phyloP scores from a whole-genome alignment of 2,888 invertebrate species.

The Athripsodes cinereus region DNA sequence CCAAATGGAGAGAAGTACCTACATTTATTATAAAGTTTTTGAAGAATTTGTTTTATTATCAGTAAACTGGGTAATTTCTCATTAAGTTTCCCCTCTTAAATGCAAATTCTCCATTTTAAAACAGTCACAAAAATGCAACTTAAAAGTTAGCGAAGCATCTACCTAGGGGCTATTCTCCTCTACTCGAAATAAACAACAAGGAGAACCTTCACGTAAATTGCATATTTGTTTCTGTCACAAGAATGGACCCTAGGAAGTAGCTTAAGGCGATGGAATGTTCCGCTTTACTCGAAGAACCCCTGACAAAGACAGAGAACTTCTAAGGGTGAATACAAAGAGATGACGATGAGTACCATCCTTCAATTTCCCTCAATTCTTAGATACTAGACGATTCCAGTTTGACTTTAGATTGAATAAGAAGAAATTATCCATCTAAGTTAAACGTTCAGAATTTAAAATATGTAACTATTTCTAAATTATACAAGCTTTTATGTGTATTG shows the following conservation, averaged over 20 bases:
- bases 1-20: no score
- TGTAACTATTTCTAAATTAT: no score
- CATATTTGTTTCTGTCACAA: slow-evolving; percentile 7
- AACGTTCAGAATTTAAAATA: no score
- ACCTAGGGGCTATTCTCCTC: no score
- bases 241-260: neutral
- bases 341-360: neutral
- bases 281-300: neutral
- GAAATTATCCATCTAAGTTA: no score
- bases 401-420: neutral
- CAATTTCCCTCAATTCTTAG: neutral
- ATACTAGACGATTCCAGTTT: neutral
- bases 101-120: neutral
- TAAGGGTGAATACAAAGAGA: neutral
- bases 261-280: neutral
- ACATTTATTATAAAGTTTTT: no score
- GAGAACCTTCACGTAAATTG: slow-evolving; percentile 4
- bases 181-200: neutral
- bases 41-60: neutral
- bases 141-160: neutral
- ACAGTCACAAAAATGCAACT: slow-evolving; percentile 1
- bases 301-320: neutral
- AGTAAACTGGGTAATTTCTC: neutral
- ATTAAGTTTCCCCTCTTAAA: neutral
- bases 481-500: no score